These are phyloP conservation scores for Hypocryptadius cinnamomeus DNA, from an alignment of 2,113 vertebrate genomes.

Conservation along the genomic window DNA sequence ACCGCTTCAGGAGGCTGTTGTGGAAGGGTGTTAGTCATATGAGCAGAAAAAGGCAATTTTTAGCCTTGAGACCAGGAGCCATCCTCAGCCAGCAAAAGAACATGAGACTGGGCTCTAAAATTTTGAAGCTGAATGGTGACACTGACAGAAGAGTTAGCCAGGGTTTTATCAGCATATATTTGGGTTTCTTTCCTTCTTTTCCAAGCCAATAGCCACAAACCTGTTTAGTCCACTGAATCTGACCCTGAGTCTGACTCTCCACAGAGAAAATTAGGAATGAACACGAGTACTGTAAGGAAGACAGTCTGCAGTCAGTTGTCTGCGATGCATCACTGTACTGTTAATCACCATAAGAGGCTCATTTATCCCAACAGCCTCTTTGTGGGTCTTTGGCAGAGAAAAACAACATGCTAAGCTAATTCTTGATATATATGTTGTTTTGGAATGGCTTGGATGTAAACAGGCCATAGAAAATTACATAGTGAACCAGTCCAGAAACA, in stretches of 20 bases:
- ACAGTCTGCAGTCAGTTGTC: background rate
- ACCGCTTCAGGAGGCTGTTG: background rate
- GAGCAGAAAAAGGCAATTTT: background rate
- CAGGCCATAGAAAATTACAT: background rate
- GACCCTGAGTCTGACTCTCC: background rate
- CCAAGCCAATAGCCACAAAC: background rate
- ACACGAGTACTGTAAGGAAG: background rate
- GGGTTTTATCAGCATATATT: background rate
- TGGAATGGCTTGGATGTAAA: background rate
- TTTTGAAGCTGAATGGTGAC: background rate
- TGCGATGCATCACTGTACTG: background rate
- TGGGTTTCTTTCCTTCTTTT: background rate
- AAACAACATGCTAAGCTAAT: background rate
- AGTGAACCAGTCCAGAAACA: background rate
- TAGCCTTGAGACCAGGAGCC: background rate
- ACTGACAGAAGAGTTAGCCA: background rate
- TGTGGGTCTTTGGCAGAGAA: background rate
- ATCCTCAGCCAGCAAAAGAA: background rate
- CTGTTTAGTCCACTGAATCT: background rate
- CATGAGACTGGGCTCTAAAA: background rate
- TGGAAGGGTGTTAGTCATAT: background rate
- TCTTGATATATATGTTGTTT: background rate
- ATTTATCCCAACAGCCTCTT: background rate
- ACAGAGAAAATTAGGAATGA: background rate
- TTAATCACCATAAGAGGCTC: background rate